Evolutionary conservation across 1,140 invertebrate species (phyloP), one percentile per base, ranked within the genome.

Genomic region (Portunus trituberculatus): DNA sequence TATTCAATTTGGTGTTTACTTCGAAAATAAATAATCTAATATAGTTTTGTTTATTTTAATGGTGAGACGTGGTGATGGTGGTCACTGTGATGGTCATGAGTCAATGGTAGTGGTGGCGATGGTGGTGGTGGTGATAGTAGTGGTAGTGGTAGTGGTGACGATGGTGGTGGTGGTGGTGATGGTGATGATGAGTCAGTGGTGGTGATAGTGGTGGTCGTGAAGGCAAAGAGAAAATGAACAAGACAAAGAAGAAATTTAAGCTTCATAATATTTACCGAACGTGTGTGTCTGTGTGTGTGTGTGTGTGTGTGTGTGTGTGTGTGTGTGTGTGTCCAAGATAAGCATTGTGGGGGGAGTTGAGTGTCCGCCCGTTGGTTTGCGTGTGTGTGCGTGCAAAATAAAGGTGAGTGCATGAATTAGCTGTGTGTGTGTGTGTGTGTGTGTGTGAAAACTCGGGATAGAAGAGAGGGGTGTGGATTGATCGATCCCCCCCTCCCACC

Each of bases 401-500:
- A 16, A 52, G 14, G 16, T 91, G 16, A 14, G 89, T 91, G 16
- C n/a, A 39, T 91, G 89, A 29, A 25, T 39, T 10, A 14, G 89
- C n/a, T 87, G 29, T 87, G 84, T 87, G 67, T 82, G 89, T 91
- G 16, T 32, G 89, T 91, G 16, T 91, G 28, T 91, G 89, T n/a
- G 67, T 39, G 28, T 91, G 89, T 91, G 92, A 91, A 46, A n/a
- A 45, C 29, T 25, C 29, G 45, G n/a, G 91, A 28, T 93, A 59
- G 46, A 31, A 86, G 25, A 20, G 29, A 28, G 12, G 86, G 31
- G 31, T 29, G 28, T 88, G 16, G 14, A 10, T 88, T 46, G 14
- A 46, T 88, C 86, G 16, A 46, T 88, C 86, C 29, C 32, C 45
- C 10, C 20, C 86, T 32, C 86, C 86, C n/a, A 39, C 86, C n/a